These are phyloP conservation scores for Rhynchotus rufescens DNA, from an alignment of 2,797 vertebrate species.

Conservation along the genomic window DNA sequence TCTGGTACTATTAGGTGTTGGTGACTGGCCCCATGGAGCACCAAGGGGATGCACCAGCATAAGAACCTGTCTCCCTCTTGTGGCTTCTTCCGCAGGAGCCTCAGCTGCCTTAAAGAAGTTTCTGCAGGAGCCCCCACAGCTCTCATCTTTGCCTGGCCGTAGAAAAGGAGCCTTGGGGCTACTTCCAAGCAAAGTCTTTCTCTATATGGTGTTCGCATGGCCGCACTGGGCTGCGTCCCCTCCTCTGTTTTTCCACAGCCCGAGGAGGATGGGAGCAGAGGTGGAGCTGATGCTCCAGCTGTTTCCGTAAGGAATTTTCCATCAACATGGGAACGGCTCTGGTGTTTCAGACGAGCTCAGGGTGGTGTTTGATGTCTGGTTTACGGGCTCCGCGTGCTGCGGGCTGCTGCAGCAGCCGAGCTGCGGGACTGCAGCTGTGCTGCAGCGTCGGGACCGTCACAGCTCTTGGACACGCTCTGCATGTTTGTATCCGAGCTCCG, in stretches of 20 bases:
- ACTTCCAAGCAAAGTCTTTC: not conserved
- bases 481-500: not conserved
- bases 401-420: not conserved
- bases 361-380: not conserved
- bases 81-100: rapidly evolving
- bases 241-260: not conserved
- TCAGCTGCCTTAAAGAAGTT: not conserved
- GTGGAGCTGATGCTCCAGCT: not conserved
- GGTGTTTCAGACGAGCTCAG: not conserved
- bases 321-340: not conserved
- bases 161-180: not conserved
- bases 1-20: not conserved
- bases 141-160: not conserved
- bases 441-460: not conserved
- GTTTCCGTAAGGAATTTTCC: not conserved
- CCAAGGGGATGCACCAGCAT: not conserved
- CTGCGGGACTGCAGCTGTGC: not conserved
- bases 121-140: not conserved
- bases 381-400: not conserved
- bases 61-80: not conserved
- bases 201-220: not conserved
- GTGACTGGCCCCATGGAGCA: not conserved
- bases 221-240: not conserved
- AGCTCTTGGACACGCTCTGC: not conserved
- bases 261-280: not conserved